These are phyloP conservation scores for Dynastes maya DNA, from an alignment of 2,888 invertebrate genomes.

Conservation along the genomic window DNA sequence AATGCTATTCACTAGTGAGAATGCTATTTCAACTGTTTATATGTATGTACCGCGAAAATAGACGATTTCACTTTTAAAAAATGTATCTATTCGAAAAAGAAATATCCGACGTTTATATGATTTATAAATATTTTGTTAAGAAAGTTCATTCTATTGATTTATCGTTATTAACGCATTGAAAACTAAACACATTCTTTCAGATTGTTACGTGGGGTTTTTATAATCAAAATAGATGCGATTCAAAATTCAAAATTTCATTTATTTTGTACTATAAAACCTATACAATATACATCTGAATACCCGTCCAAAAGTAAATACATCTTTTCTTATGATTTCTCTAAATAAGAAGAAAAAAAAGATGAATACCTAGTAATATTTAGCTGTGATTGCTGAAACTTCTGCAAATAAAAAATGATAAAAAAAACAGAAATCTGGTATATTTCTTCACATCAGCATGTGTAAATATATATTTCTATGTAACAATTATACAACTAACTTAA, in stretches of 20 bases:
- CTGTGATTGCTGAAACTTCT: conserved; percentile 36
- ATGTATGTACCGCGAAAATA: neutral
- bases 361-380: conserved; percentile 23
- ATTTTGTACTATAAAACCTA: conserved; percentile 14
- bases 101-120: neutral
- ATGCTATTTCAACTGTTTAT: neutral
- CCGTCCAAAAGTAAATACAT: conserved; percentile 32
- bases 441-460: conserved; percentile 33
- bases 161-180: neutral
- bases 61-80: conserved; percentile 5
- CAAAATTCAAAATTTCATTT: neutral
- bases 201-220: conserved; percentile 2
- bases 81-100: neutral
- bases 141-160: neutral
- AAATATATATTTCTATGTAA: conserved; percentile 36
- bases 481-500: conserved; percentile 33
- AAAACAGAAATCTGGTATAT: conserved; percentile 13
- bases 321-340: neutral
- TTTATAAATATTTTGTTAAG: neutral
- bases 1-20: too few relatives aligned
- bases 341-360: neutral
- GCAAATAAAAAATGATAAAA: neutral
- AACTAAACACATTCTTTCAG: conserved; percentile 20
- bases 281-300: conserved; percentile 21
- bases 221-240: conserved; percentile 10